Conservation (phyloP, 2,888 invertebrate species). For the Pyrrhosoma nymphula region DNA sequence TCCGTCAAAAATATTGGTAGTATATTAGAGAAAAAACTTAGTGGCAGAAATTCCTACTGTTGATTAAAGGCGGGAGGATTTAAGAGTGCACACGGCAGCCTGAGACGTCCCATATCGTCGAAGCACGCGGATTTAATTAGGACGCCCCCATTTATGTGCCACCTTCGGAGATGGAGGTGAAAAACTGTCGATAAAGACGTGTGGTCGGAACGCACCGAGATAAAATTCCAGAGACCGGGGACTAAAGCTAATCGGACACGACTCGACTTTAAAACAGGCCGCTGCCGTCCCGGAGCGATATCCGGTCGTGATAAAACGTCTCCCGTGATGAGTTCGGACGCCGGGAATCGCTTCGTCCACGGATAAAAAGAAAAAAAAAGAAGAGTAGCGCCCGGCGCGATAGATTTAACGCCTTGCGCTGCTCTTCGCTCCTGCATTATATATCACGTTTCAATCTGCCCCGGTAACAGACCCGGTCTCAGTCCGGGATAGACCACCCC, state of each 20-base stretch:
- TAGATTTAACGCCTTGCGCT: neutral
- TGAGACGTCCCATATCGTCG: neutral
- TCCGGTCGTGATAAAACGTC: neutral
- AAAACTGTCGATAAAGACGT: neutral
- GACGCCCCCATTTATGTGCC: neutral
- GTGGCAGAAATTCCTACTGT: too few species aligned
- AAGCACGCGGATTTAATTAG: neutral
- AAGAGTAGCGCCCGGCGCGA: neutral
- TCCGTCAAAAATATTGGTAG: too few species aligned
- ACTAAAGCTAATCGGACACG: neutral
- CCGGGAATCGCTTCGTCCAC: neutral
- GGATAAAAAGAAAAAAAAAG: neutral
- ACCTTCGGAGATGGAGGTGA: neutral
- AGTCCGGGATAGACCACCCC: neutral
- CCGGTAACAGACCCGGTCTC: neutral
- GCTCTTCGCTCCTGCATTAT: neutral
- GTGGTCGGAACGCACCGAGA: neutral
- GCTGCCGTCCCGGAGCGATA: neutral
- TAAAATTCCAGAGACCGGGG: neutral
- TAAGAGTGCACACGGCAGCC: too few species aligned
- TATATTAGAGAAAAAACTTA: too few species aligned
- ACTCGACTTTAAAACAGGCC: neutral
- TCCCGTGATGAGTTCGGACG: conserved; percentile 10
- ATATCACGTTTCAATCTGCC: conserved; percentile 25
- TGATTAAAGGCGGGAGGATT: too few species aligned